These are phyloP conservation scores for Ophion ellenae DNA, from an alignment of 2,888 invertebrate genomes.

Conservation along the genomic window DNA sequence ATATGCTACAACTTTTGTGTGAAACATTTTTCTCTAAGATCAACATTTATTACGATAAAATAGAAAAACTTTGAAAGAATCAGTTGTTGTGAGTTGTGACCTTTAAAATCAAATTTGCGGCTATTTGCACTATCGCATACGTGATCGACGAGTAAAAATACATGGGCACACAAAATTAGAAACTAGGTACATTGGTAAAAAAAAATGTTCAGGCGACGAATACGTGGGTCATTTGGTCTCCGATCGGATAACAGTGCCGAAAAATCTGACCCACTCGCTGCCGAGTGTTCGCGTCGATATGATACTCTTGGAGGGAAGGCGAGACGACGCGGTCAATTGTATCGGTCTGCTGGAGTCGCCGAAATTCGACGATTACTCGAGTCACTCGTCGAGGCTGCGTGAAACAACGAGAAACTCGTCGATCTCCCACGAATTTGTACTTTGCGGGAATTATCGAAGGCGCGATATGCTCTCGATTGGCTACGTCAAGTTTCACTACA, in stretches of 20 bases:
- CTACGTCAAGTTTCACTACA: slow-evolving; percentile 34
- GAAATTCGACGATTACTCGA: slow-evolving; percentile 37
- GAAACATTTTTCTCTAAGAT: too few species aligned
- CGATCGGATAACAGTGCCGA: slow-evolving; percentile 54
- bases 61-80: too few species aligned
- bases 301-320: slow-evolving; percentile 41
- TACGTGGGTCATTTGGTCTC: slow-evolving; percentile 57
- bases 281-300: slow-evolving; percentile 57
- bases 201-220: slow-evolving; percentile 30
- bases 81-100: too few species aligned
- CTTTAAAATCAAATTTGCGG: too few species aligned
- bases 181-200: not conserved
- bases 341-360: slow-evolving; percentile 61
- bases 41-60: too few species aligned
- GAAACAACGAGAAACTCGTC: slow-evolving; percentile 29
- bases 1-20: too few species aligned
- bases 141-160: too few species aligned
- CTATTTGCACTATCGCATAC: too few species aligned
- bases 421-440: slow-evolving; percentile 53
- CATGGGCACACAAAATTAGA: too few species aligned
- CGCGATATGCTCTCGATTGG: slow-evolving; percentile 59
- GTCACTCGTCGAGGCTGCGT: slow-evolving; percentile 51
- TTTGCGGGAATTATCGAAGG: slow-evolving; percentile 61
- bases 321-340: slow-evolving; percentile 49
- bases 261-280: slow-evolving; percentile 51